phyloP scores from a whole-genome alignment of 2,797 vertebrate genomes.

The Mycteria americana region DNA sequence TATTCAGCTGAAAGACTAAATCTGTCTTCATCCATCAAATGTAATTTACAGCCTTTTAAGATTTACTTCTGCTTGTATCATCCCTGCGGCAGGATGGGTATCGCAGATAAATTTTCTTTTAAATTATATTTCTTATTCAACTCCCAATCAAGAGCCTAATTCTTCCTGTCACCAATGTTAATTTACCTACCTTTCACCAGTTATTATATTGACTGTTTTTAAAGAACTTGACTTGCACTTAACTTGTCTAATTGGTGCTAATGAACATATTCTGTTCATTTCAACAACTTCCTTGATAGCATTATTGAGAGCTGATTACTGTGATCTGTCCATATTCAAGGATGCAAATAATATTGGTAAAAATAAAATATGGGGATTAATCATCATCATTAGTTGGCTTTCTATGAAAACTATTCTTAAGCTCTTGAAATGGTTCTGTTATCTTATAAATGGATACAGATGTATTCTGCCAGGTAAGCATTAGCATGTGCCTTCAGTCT shows the following conservation, averaged over 20 bases:
- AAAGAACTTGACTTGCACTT: not conserved
- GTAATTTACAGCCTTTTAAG: conserved; percentile 21
- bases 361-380: not conserved
- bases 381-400: not conserved
- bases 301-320: not conserved
- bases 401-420: not conserved
- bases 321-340: not conserved
- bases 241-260: not conserved
- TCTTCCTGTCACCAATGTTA: not conserved
- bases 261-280: not conserved
- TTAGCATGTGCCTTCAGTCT: not conserved
- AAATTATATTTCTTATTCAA: not conserved
- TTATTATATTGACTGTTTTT: not conserved
- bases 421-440: not conserved
- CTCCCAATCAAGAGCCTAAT: not conserved
- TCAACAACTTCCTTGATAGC: not conserved
- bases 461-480: not conserved
- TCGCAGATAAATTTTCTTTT: conserved; percentile 2
- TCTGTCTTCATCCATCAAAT: not conserved
- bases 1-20: not conserved
- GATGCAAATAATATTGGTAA: not conserved
- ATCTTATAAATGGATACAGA: not conserved
- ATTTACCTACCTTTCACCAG: not conserved
- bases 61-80: not conserved
- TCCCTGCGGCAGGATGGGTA: not conserved